A percentile compares a stretch with the other conserved stretches of the same genome.
Conservation (phyloP, 2,113 vertebrate species). For the Macrotus californicus region DNA sequence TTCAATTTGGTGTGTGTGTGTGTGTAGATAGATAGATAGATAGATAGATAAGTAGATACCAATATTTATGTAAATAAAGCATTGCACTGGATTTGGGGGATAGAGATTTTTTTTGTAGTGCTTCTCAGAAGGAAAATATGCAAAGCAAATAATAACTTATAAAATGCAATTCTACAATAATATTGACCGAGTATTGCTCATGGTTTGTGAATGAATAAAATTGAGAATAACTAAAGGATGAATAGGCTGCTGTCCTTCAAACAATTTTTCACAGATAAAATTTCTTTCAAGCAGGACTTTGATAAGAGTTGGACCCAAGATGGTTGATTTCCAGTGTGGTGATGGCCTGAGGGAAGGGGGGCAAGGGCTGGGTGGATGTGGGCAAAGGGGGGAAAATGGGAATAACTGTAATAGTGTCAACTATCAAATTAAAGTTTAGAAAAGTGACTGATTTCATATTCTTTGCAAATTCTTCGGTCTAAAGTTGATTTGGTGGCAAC, state of each 20-base stretch:
- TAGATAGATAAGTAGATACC: background rate
- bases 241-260: background rate
- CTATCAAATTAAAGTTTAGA: too few relatives aligned
- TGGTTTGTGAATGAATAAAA: background rate
- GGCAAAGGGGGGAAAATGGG: too few relatives aligned
- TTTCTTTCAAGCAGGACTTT: background rate
- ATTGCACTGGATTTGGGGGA: background rate
- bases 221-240: background rate
- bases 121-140: conserved; percentile 1
- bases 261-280: background rate
- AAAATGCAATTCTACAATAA: background rate
- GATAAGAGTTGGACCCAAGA: background rate
- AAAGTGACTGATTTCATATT: background rate
- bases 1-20: background rate
- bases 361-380: too few relatives aligned
- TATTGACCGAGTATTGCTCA: background rate
- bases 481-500: background rate
- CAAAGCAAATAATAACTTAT: background rate
- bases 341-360: too few relatives aligned
- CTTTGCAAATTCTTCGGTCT: background rate
- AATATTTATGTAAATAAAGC: background rate
- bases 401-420: too few relatives aligned
- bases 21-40: background rate
- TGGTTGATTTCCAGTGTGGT: too few relatives aligned
- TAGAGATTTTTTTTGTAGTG: background rate